Evolutionary conservation across 2,888 invertebrate genomes (phyloP), one percentile per base, ranked within the genome.

Genomic region (Octodonta nipae): DNA sequence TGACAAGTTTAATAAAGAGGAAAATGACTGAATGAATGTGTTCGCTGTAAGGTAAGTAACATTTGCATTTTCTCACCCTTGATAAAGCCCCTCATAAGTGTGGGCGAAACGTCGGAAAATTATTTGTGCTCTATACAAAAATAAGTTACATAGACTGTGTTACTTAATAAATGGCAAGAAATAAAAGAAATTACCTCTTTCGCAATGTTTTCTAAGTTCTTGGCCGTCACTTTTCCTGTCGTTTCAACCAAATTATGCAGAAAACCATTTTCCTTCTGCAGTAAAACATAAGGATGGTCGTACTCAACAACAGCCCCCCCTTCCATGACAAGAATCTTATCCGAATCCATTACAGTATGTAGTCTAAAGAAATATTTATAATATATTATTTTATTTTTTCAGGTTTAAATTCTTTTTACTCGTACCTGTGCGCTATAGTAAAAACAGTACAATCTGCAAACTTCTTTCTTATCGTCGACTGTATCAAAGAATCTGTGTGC

Each of bases 281-380:
- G 52, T 28, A 84, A 55, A 43, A 71, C 65, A 52, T 72, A 72
- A 0, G 92, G 88, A 49, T 79, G 77, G 5, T 80, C 85, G 26
- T 78, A 74, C 58, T 92, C 89, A 6, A 73, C 71, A 51, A 78
- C 68, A 25, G 30, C 73, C 0, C 88, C 88, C 24, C 78, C 77
- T 52, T 83, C 80, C 72, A 88, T 75, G n/a, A 87, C 85, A 42
- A 87, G 56, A 34, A 87, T 78, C 60, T 76, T 73, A 63, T 86
- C 83, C 0, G 81, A 83, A 61, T 88, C 86, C 78, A 88, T 85
- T 32, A 88, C 79, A 0, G 87, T 88, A 51, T 87, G 76, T 7
- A 89, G 68, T 20, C 48, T 48, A 15, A 14, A 41, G 38, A 14
- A 34, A 12, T 15, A 10, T 13, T n/a, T n/a, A n/a, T n/a, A n/a